phyloP scores from a whole-genome alignment of 1,140 invertebrate genomes.

The Sipha flava region DNA sequence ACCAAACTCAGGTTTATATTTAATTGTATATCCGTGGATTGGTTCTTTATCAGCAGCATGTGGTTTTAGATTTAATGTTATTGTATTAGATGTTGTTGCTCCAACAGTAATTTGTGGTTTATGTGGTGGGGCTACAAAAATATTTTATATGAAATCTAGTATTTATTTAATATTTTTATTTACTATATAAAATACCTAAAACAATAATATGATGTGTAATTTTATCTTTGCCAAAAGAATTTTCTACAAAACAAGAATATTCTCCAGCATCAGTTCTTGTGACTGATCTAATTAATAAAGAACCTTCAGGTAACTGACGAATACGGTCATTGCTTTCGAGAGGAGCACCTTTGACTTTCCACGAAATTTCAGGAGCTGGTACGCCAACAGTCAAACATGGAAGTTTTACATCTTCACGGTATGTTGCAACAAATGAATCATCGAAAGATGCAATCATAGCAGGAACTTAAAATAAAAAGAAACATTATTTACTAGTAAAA shows the following conservation, averaged over 20 bases:
- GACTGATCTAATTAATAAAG: conserved; percentile 79
- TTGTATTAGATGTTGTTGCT: conserved; percentile 72
- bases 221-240: conserved; percentile 82
- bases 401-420: conserved; percentile 82
- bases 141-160: not conserved
- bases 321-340: conserved; percentile 66
- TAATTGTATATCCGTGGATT: conserved; percentile 78
- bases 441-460: conserved; percentile 88
- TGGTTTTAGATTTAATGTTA: conserved; percentile 69
- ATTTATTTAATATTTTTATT: not conserved
- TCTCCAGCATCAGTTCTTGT: conserved; percentile 81
- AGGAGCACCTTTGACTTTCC: conserved; percentile 65
- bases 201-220: conserved; percentile 84
- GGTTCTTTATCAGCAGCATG: conserved; percentile 64
- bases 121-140: conserved; percentile 64
- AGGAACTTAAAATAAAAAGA: conserved; percentile 58
- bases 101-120: conserved; percentile 68
- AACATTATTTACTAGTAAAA: conserved; percentile 12
- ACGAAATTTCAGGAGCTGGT: conserved; percentile 76
- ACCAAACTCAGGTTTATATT: conserved; percentile 86
- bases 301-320: conserved; percentile 76
- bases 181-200: conserved; percentile 52
- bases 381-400: conserved; percentile 84
- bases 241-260: conserved; percentile 85
- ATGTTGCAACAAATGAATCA: conserved; percentile 78